Evolutionary conservation across 2,888 invertebrate genomes (phyloP).

Genomic region (Eristalinus aeneus): DNA sequence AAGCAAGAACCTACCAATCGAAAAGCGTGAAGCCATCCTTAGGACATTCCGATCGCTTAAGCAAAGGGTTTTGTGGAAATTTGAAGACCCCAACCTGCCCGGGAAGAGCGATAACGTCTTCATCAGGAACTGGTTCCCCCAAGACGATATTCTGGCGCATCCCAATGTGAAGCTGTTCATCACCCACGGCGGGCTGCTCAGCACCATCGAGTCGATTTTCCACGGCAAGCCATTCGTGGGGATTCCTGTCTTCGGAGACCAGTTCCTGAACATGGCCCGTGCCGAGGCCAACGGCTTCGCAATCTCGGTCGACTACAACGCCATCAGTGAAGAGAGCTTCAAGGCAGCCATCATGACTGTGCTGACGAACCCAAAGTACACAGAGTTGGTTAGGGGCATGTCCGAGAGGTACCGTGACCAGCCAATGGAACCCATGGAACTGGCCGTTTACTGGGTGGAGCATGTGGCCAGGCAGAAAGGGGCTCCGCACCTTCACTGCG

Average conservation of each 20-base stretch:
- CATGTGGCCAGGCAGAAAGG: conserved; percentile 77
- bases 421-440: conserved; percentile 75
- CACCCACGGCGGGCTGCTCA: conserved; percentile 81
- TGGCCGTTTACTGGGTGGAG: conserved; percentile 79
- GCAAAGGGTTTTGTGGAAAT: conserved; percentile 81
- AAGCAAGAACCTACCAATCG: conserved; percentile 74
- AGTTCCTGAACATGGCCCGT: conserved; percentile 81
- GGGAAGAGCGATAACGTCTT: conserved; percentile 77
- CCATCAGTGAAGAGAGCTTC: conserved; percentile 75
- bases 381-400: conserved; percentile 64
- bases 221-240: conserved; percentile 82
- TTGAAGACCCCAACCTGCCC: conserved; percentile 76
- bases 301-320: conserved; percentile 76
- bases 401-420: conserved; percentile 77
- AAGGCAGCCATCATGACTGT: conserved; percentile 72
- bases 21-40: conserved; percentile 75
- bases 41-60: conserved; percentile 75
- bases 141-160: conserved; percentile 81
- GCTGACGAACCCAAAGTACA: conserved; percentile 72
- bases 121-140: conserved; percentile 81
- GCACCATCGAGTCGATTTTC: conserved; percentile 81
- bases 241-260: conserved; percentile 82
- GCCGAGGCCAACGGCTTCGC: conserved; percentile 80
- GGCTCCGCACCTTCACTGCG: conserved; percentile 75
- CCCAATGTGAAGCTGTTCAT: conserved; percentile 81